These are phyloP conservation scores for Liopterus haemorrhoidalis DNA, from an alignment of 2,888 invertebrate genomes.

Conservation along the genomic window DNA sequence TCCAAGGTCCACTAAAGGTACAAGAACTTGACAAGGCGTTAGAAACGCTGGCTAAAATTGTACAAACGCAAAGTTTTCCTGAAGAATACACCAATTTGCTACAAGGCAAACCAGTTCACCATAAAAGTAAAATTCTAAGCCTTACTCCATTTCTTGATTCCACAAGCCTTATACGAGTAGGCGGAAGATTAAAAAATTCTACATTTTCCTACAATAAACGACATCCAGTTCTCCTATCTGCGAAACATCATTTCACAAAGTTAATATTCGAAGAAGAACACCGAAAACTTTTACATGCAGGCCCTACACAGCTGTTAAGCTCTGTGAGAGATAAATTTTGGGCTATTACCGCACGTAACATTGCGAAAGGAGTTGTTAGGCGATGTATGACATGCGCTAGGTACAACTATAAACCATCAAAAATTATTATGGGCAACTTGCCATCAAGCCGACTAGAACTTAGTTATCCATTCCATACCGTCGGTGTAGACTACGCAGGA, in stretches of 20 bases:
- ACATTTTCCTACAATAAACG: background rate
- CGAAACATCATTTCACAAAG: background rate
- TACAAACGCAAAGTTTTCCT: too few species aligned
- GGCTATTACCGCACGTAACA: background rate
- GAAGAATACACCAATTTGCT: too few species aligned
- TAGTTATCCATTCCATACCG: slow-evolving; percentile 19
- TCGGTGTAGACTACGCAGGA: slow-evolving; percentile 33
- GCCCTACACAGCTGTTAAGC: background rate
- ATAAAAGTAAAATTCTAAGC: background rate
- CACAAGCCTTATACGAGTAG: background rate
- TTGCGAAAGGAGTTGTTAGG: background rate
- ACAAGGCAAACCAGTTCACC: background rate
- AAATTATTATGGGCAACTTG: slow-evolving; percentile 31
- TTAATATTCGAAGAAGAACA: background rate
- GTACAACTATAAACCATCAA: slow-evolving; percentile 2
- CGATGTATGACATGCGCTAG: slow-evolving; percentile 5
- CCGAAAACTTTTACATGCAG: background rate
- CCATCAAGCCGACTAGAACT: slow-evolving; percentile 25
- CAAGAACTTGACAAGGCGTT: too few species aligned
- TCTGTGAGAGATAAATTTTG: background rate
- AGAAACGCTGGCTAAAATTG: too few species aligned
- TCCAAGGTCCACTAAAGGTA: too few species aligned
- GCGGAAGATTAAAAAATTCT: slow-evolving; percentile 1
- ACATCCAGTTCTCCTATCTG: slow-evolving; percentile 1
- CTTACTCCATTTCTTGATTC: background rate